Conservation (phyloP, 2,113 vertebrate species). For the Stomatorhinus ivindoensis region DNA sequence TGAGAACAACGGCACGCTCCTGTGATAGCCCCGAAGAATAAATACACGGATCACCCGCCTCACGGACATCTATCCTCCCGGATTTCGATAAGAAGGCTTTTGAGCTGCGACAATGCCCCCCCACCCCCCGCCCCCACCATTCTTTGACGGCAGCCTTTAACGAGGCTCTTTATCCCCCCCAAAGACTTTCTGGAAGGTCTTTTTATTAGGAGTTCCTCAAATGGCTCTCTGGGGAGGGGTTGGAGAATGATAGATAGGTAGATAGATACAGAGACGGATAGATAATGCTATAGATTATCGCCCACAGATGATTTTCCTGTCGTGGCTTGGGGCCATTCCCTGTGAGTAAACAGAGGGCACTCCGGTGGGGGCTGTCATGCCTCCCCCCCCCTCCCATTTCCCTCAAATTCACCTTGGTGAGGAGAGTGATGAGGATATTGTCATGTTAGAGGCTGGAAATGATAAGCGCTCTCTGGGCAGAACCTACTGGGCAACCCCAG, state of each 20-base stretch:
- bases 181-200: constrained; percentile 72
- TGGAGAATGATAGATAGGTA: constrained; percentile 61
- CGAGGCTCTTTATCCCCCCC: constrained; percentile 74
- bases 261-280: constrained; percentile 54
- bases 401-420: background rate
- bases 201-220: constrained; percentile 70
- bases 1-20: constrained; percentile 64
- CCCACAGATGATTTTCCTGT: constrained; percentile 72
- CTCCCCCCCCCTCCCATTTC: constrained; percentile 16
- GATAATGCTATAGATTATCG: constrained; percentile 77
- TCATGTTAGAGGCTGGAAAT: background rate
- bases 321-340: constrained; percentile 63
- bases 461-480: background rate
- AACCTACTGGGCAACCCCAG: background rate
- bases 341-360: constrained; percentile 76
- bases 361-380: constrained; percentile 34
- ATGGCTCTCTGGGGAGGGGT: constrained; percentile 61
- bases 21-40: constrained; percentile 63
- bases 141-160: constrained; percentile 61
- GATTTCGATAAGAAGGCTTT: constrained; percentile 82
- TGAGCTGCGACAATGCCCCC: constrained; percentile 75
- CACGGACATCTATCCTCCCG: constrained; percentile 70
- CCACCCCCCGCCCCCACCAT: constrained; percentile 65
- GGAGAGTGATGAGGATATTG: background rate
- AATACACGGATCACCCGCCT: constrained; percentile 53